Evolutionary conservation across 2,113 vertebrate species (phyloP).

Genomic region (Climacteris rufus): DNA sequence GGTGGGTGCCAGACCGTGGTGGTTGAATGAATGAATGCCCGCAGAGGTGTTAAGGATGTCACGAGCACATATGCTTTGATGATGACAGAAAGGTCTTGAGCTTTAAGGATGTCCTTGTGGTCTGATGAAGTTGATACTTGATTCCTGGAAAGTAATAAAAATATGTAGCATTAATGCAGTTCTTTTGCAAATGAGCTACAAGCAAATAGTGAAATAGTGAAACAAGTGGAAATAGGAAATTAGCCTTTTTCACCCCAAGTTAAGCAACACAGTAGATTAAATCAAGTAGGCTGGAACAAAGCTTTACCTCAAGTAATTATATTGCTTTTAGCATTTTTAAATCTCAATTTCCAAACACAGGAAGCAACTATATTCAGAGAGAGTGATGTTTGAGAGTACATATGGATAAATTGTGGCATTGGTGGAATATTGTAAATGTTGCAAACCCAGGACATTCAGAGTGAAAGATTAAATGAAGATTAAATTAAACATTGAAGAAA

Average conservation of each 20-base stretch:
- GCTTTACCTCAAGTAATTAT: not conserved
- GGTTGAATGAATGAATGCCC: constrained; percentile 86
- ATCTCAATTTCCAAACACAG: not conserved
- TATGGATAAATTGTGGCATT: not conserved
- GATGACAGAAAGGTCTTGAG: constrained; percentile 75
- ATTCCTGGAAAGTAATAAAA: constrained; percentile 57
- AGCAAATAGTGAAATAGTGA: not conserved
- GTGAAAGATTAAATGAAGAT: not conserved
- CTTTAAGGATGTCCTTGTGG: constrained; percentile 25
- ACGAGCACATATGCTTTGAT: constrained; percentile 88
- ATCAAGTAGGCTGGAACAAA: not conserved
- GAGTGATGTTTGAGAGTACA: not conserved
- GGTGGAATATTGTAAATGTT: not conserved
- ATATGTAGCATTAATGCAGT: not conserved
- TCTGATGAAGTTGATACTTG: not conserved
- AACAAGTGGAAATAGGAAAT: not conserved
- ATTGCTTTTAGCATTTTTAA: not conserved
- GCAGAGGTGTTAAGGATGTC: constrained; percentile 86
- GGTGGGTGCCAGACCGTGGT: constrained; percentile 74
- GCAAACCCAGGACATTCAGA: not conserved
- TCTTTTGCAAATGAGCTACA: not conserved
- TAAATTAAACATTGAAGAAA: not conserved
- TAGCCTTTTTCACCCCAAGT: not conserved
- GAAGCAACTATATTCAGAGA: not conserved
- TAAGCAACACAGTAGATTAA: not conserved